phyloP scores from a whole-genome alignment of 2,797 vertebrate species.

The Macroramphosus scolopax region DNA sequence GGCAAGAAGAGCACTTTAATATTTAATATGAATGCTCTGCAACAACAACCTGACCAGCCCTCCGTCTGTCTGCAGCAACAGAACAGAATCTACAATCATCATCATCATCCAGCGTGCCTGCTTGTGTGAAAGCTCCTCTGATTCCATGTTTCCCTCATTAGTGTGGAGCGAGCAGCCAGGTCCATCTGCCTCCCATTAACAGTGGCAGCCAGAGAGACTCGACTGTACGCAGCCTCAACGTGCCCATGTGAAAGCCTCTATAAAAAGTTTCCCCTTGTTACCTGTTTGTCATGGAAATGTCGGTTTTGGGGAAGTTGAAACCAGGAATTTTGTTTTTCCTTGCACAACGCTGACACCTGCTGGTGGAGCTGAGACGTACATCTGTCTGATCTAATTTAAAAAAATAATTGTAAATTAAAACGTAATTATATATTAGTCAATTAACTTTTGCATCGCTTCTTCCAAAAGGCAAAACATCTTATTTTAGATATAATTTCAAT shows the following conservation, averaged over 20 bases:
- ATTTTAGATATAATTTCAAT: too few relatives aligned
- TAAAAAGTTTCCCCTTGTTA: constrained; percentile 57
- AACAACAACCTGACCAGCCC: not conserved
- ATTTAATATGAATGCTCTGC: not conserved
- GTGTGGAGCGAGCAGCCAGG: constrained; percentile 19
- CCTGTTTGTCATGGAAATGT: constrained; percentile 59
- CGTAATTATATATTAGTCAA: not conserved
- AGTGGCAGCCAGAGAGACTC: constrained; percentile 45
- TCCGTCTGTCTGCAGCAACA: constrained; percentile 9
- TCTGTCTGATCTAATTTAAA: too few relatives aligned
- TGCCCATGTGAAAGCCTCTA: constrained; percentile 45
- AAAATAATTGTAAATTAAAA: too few relatives aligned
- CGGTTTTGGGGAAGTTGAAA: not conserved
- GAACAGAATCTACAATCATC: constrained; percentile 40
- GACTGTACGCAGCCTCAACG: constrained; percentile 27
- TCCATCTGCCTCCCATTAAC: constrained; percentile 66
- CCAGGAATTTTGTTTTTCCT: constrained; percentile 11
- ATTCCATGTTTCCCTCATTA: constrained; percentile 55
- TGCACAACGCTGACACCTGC: constrained; percentile 59
- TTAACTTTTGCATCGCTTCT: too few relatives aligned
- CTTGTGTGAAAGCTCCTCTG: constrained; percentile 52
- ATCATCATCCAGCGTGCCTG: constrained; percentile 21
- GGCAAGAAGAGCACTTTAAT: too few relatives aligned
- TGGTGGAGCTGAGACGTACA: constrained; percentile 34
- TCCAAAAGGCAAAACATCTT: too few relatives aligned